Base-by-base conservation (phyloP, 2,888 invertebrate species). In the Drosophila neotestacea region DNA sequence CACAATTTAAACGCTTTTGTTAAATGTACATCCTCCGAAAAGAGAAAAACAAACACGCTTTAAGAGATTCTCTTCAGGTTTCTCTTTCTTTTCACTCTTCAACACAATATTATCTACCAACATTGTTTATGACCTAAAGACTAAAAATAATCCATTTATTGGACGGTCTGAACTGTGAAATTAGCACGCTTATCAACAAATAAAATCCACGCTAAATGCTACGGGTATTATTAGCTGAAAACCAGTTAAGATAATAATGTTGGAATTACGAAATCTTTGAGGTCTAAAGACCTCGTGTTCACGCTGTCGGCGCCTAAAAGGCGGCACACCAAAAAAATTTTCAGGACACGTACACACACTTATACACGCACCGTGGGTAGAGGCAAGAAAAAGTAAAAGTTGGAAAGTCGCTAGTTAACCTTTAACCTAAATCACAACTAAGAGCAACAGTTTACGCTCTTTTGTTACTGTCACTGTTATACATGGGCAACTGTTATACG, bases 341-440 rank as follows among this genome's bases (percentile, higher is more conserved):
- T 58, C 46, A 73, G 10, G 13, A 30, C 60, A 38, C 22, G 22
- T 30, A 60, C 46, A 67, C 65, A 66, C 51, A 60, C 52, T 50
- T 27, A 13, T 41, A 30, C 41, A 39, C 38, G 28, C 36, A 60
- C 70, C 30, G 59, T 55, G 47, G 34, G 27, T 41, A 44, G 16
- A 46, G n/a, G 13, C 16, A 22, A 28, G 42, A 13, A 79, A 84
- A 84, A 86, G 84, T 84, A 84, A 86, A 84, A 84, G 87, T 84
- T 81, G 77, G 74, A 71, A 67, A 79, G 63, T 71, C 72, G 72
- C 55, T 65, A 66, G 67, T 76, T 87, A 81, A 88, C 83, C 85
- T 85, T 85, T 85, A 85, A 85, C 85, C 85, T 76, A 87, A 88
- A 85, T 85, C 76, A 71, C 70, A 70, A 68, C 70, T 75, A 81